A percentile compares a stretch with the other conserved stretches of the same genome.
Evolutionary conservation across 1,140 invertebrate genomes (phyloP).

Genomic region (Tachypleus tridentatus): DNA sequence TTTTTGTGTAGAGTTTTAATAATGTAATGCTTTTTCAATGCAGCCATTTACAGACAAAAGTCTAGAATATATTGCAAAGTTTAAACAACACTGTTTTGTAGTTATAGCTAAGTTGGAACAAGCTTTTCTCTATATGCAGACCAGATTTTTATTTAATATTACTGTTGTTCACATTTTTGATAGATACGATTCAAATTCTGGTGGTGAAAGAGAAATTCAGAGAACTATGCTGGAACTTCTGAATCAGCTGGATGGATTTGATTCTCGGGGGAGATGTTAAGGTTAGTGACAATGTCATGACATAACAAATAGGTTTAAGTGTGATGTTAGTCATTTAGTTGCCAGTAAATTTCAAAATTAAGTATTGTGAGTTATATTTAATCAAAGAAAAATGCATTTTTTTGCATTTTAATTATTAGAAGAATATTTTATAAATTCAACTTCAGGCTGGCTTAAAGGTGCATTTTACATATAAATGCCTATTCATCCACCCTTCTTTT

Average conservation of each 20-base stretch:
- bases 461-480: too few species aligned
- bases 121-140: conserved; percentile 4
- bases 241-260: conserved; percentile 98
- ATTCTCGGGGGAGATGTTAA: conserved; percentile 92
- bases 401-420: conserved; percentile 12
- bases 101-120: too few species aligned
- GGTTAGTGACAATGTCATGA: conserved; percentile 35
- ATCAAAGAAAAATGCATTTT: not conserved
- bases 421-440: not conserved
- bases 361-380: too few species aligned
- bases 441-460: too few species aligned
- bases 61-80: too few species aligned
- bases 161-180: not conserved
- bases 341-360: too few species aligned
- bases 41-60: not conserved
- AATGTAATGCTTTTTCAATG: not conserved
- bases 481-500: too few species aligned
- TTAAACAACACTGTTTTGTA: too few species aligned
- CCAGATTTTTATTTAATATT: conserved; percentile 3
- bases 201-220: conserved; percentile 98
- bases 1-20: not conserved
- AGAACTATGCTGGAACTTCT: conserved; percentile 98
- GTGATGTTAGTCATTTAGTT: too few species aligned
- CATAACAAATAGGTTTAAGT: too few species aligned
- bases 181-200: conserved; percentile 95